Evolutionary conservation across 2,888 invertebrate species (phyloP), one percentile per base, ranked within the genome.

Genomic region (Gymnocheta viridis): DNA sequence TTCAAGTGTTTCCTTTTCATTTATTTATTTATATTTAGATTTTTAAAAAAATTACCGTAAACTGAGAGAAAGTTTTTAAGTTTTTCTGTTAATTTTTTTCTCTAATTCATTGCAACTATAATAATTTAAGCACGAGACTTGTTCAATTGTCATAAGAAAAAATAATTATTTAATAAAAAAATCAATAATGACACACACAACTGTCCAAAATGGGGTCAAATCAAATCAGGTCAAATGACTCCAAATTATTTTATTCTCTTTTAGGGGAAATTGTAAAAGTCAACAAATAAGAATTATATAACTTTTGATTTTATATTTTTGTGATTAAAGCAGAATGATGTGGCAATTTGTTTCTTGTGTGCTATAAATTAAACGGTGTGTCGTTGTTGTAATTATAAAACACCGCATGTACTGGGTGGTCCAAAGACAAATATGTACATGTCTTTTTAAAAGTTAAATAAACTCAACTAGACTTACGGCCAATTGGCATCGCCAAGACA

Each of bases 1-100:
- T 79, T 79, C 54, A 72, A 70, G 79, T 72, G 56, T 3, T 79
- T 54, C 44, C 44, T 44, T 29, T 49, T 14, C 14, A 27, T n/a
- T 54, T 38, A 60, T 29, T 47, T 29, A 12, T 44, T 17, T 49
- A 5, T 66, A 7, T 69, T 58, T 19, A 7, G 3, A 17, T 58
- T 27, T 62, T 9, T 44, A 10, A 7, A 35, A 66, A 47, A 76
- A 58, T 24, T 58, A 27, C 24, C 24, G 32, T 47, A 66, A 54
- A 47, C 41, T 24, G 58, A 35, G 32, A 58, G 24, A 60, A n/a
- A n/a, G n/a, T n/a, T n/a, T n/a, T n/a, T n/a, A n/a, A n/a, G n/a
- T n/a, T n/a, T n/a, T n/a, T n/a, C n/a, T n/a, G 27, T 56, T 66
- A 54, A 44, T 27, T 19, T 38, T 60, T 12, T 54, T 73, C 51